Base-by-base conservation (phyloP, 1,140 invertebrate species). In the Philotrypesis tridentata region DNA sequence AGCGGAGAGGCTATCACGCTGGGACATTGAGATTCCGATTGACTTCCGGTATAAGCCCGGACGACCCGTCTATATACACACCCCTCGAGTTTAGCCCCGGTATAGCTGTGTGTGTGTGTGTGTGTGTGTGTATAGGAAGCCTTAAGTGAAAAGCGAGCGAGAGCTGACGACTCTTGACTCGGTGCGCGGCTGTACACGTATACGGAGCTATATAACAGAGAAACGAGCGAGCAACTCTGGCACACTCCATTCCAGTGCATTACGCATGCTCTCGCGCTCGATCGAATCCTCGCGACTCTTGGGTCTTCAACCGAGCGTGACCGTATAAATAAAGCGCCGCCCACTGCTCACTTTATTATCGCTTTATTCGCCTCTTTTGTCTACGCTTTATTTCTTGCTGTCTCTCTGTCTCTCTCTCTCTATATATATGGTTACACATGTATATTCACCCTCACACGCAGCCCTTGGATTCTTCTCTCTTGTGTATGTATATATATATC, bases 181-280 rank as follows among this genome's bases (percentile, higher is more conserved):
- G 14, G n/a, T 43, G 40, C 40, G 33, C 3, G 40, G 40, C 40
- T 12, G 40, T 21, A 48, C 43, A 48, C 43, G 17, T 14, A 48
- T 17, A 17, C 14, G 17, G 14, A 55, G 48, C 3, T 3, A 37
- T 3, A 37, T 3, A 37, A 37, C 4, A 37, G 33, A 37, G 33
- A 37, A 23, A 71, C n/a, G 23, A 48, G n/a, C 23, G n/a, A 63
- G 76, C 40, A 31, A 61, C 25, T 1, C n/a, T 23, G 60, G 27
- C 29, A 48, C 87, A 87, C 87, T 89, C 85, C 85, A 88, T 89
- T 89, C 87, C 87, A 80, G 84, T 83, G 86, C 87, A 89, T 89
- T 89, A 89, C 85, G 85, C 84, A 84, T 86, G 84, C 83, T 85
- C 85, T 82, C 80, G 80, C 80, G 80, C 80, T 82, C 73, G 80